phyloP scores from a whole-genome alignment of 2,888 invertebrate genomes.

The Andrena trimmerana region DNA sequence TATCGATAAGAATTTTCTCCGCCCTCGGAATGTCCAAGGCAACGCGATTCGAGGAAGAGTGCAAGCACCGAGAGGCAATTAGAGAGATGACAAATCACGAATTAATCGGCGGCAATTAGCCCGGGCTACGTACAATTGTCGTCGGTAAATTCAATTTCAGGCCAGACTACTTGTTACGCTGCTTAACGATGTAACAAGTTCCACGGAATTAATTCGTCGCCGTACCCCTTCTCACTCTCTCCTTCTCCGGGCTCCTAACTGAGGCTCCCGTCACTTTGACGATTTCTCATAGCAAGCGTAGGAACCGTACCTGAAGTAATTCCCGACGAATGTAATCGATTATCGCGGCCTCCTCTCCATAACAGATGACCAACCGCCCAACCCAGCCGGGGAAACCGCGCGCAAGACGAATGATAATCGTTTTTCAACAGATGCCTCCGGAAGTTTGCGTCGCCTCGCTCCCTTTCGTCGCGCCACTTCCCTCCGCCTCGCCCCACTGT shows the following conservation, averaged over 20 bases:
- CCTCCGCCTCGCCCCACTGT: not conserved
- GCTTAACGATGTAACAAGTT: constrained; percentile 72
- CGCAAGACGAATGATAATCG: constrained; percentile 54
- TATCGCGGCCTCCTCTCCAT: constrained; percentile 32
- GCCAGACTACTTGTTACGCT: constrained; percentile 68
- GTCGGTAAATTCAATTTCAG: constrained; percentile 59
- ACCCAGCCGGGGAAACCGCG: not conserved
- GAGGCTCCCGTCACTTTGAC: constrained; percentile 29
- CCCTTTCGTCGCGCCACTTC: not conserved
- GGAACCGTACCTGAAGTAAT: constrained; percentile 61
- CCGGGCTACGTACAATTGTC: constrained; percentile 48
- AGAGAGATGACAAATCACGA: constrained; percentile 58
- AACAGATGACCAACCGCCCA: constrained; percentile 44
- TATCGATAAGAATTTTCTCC: not conserved
- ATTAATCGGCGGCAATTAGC: constrained; percentile 62
- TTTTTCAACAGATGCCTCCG: constrained; percentile 37
- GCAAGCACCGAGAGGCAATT: constrained; percentile 30
- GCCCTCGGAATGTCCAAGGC: not conserved
- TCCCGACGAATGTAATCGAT: constrained; percentile 56
- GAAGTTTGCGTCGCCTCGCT: constrained; percentile 39
- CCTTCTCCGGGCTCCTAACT: not conserved
- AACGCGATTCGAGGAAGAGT: constrained; percentile 21
- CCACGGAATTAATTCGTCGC: constrained; percentile 69
- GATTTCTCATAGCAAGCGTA: constrained; percentile 42
- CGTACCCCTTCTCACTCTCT: constrained; percentile 42